phyloP scores from a whole-genome alignment of 2,888 invertebrate genomes.

The Leistus spinibarbis region DNA sequence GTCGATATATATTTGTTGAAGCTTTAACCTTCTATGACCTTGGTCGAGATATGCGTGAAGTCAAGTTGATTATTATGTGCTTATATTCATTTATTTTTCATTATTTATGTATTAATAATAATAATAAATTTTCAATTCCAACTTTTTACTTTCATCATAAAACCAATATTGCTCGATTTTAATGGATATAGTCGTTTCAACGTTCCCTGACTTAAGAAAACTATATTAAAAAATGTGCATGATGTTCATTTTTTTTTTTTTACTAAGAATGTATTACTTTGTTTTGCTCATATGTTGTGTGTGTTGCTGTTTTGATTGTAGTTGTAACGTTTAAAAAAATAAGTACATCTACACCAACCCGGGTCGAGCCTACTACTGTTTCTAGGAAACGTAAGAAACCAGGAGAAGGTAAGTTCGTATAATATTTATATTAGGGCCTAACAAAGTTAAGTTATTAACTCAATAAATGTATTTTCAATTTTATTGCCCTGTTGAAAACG shows the following conservation, averaged over 20 bases:
- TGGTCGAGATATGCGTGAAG: neutral
- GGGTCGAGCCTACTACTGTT: constrained; percentile 48
- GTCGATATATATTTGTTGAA: neutral
- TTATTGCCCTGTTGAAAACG: too few relatives aligned
- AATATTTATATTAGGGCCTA: too few relatives aligned
- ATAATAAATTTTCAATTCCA: neutral
- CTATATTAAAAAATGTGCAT: too few relatives aligned
- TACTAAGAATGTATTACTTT: neutral
- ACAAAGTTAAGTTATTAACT: too few relatives aligned
- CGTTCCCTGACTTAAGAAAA: too few relatives aligned
- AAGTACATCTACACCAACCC: constrained; percentile 48
- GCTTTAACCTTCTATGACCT: neutral
- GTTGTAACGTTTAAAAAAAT: constrained; percentile 86
- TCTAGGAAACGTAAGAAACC: constrained; percentile 79
- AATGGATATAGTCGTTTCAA: too few relatives aligned
- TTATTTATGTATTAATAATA: neutral
- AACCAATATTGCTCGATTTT: neutral
- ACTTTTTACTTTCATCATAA: neutral
- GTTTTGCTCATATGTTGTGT: constrained; percentile 1
- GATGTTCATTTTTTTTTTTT: too few relatives aligned
- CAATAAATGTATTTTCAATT: too few relatives aligned
- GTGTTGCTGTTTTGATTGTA: constrained; percentile 56
- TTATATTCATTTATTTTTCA: neutral
- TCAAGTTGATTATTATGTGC: neutral
- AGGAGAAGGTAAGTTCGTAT: constrained; percentile 63